These are phyloP conservation scores for Sabellastarte sp. DNA, from an alignment of 2,888 invertebrate species.

Conservation along the genomic window DNA sequence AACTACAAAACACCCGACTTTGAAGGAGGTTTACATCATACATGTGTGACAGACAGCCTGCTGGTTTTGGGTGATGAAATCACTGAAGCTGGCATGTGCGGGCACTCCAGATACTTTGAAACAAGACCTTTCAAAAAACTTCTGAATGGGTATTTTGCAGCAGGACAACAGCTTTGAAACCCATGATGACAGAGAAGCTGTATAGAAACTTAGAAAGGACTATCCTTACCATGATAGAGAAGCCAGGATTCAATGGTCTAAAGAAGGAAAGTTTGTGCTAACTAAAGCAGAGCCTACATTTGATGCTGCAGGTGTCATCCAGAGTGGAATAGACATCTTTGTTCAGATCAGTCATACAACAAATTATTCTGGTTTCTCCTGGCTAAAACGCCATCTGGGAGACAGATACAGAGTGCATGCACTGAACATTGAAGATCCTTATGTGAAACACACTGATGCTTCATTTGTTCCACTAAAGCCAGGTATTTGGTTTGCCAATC, in stretches of 20 bases:
- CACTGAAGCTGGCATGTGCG: conserved; percentile 33
- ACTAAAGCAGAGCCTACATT: conserved; percentile 33
- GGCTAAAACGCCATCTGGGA: conserved; percentile 13
- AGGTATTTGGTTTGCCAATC: conserved; percentile 5
- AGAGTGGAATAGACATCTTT: conserved; percentile 29
- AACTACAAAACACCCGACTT: conserved; percentile 31
- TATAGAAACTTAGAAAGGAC: conserved; percentile 23
- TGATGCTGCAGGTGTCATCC: conserved; percentile 33
- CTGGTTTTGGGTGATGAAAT: conserved; percentile 30
- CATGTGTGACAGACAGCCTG: conserved; percentile 26
- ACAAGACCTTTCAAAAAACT: conserved; percentile 29
- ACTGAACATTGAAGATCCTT: conserved; percentile 8
- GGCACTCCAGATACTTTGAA: conserved; percentile 32
- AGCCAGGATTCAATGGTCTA: not conserved
- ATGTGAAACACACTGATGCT: conserved; percentile 8
- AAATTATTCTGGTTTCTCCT: conserved; percentile 10
- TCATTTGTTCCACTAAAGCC: conserved; percentile 12
- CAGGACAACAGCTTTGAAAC: conserved; percentile 32
- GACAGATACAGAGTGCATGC: conserved; percentile 9
- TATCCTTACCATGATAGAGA: conserved; percentile 10
- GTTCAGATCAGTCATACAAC: conserved; percentile 25
- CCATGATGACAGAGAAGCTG: conserved; percentile 27
- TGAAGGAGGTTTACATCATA: conserved; percentile 15
- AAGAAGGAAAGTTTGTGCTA: conserved; percentile 28
- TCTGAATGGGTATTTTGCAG: conserved; percentile 28